Percentiles rank a stretch among this genome's conserved stretches.
These are phyloP conservation scores for Pharmacophagus antenor DNA, from an alignment of 2,888 invertebrate species.

Conservation along the genomic window DNA sequence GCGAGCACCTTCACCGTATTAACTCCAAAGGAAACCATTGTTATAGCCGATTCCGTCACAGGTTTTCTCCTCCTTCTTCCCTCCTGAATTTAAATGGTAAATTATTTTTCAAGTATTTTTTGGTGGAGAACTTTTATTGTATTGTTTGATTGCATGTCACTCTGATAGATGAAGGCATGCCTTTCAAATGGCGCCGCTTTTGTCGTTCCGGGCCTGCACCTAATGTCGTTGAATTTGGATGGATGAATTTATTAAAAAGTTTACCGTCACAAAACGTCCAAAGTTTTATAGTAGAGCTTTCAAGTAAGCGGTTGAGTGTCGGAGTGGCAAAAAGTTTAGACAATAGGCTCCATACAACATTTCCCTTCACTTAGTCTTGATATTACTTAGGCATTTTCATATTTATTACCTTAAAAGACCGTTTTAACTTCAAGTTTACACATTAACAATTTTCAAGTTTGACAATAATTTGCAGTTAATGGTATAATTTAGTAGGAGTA, in stretches of 20 bases:
- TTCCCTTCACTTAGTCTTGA: slow-evolving; percentile 40
- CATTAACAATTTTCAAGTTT: slow-evolving; percentile 2
- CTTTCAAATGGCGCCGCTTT: slow-evolving; percentile 67
- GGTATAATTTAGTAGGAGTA: neutral
- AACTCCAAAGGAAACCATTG: slow-evolving; percentile 59
- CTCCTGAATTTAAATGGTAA: slow-evolving; percentile 79
- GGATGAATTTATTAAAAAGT: slow-evolving; percentile 76
- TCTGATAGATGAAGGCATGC: slow-evolving; percentile 75
- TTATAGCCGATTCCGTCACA: slow-evolving; percentile 54
- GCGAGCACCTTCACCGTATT: slow-evolving; percentile 64
- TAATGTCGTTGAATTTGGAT: slow-evolving; percentile 62
- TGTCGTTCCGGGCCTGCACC: slow-evolving; percentile 58
- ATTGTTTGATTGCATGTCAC: slow-evolving; percentile 80
- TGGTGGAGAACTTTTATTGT: slow-evolving; percentile 78
- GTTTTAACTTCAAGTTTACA: slow-evolving; percentile 19
- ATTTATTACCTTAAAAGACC: slow-evolving; percentile 26
- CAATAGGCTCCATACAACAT: slow-evolving; percentile 47
- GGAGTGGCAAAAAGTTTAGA: slow-evolving; percentile 52
- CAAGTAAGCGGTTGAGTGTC: slow-evolving; percentile 49
- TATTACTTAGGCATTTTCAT: slow-evolving; percentile 35
- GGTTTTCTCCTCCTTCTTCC: slow-evolving; percentile 45
- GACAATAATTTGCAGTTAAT: slow-evolving; percentile 9
- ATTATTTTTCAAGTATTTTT: slow-evolving; percentile 81
- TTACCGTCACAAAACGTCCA: slow-evolving; percentile 49
- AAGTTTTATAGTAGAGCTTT: slow-evolving; percentile 65